These are phyloP conservation scores for Pemphredon lugubris DNA, from an alignment of 2,888 invertebrate genomes.

Conservation along the genomic window DNA sequence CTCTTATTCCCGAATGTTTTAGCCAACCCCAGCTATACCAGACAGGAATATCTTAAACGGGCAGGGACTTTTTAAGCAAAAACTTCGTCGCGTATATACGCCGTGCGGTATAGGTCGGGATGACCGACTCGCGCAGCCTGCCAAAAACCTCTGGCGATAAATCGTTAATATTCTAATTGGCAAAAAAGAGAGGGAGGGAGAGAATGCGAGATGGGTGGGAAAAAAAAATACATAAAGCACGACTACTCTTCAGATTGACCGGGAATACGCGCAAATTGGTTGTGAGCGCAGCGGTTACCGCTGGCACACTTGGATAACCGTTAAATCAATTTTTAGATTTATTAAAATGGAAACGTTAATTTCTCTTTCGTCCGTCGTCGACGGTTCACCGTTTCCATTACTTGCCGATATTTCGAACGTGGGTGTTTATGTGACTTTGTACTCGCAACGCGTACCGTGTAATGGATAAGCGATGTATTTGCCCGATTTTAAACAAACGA, in stretches of 20 bases:
- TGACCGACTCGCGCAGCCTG: conserved; percentile 43
- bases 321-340: conserved; percentile 40
- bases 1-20: conserved; percentile 65
- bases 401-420: background rate
- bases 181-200: conserved; percentile 54
- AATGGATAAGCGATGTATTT: too few relatives aligned
- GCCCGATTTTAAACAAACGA: too few relatives aligned
- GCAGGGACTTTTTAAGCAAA: conserved; percentile 73
- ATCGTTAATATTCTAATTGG: conserved; percentile 70
- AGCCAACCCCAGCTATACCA: conserved; percentile 72
- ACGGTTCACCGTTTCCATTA: conserved; percentile 1
- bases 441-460: too few relatives aligned
- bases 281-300: conserved; percentile 35
- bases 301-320: conserved; percentile 20
- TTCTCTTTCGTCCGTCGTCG: conserved; percentile 5
- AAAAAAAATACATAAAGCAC: conserved; percentile 54
- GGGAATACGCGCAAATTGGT: conserved; percentile 53
- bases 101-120: conserved; percentile 45
- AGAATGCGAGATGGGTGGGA: conserved; percentile 8
- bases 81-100: conserved; percentile 69
- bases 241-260: conserved; percentile 67
- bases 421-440: too few relatives aligned
- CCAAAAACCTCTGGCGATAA: conserved; percentile 56
- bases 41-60: conserved; percentile 77
- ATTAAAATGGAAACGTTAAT: conserved; percentile 50